Evolutionary conservation across 2,888 invertebrate species (phyloP), one percentile per base, ranked within the genome.

Genomic region (Coronaproctus castanopsis): DNA sequence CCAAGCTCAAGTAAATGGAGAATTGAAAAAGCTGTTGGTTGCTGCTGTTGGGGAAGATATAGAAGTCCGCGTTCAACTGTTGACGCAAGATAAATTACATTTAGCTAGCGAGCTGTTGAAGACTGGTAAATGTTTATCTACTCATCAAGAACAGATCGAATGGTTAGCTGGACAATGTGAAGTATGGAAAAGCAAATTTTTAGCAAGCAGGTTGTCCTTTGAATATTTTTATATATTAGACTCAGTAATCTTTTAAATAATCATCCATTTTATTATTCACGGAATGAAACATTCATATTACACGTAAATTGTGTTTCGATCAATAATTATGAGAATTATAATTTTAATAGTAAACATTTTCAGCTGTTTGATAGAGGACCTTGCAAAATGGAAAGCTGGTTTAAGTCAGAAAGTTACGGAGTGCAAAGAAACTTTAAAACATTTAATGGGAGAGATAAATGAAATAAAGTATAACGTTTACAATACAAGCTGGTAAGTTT

Each of bases 21-120:
- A 95, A 72, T 74, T 95, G 58, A 95, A 95, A 71, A 89, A 87
- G 67, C 78, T 95, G 71, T 72, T 95, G 59, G 91, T 96, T 3
- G 93, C 95, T 8, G 91, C 93, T 18, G 87, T 96, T 66, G 95
- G 93, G 5, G 95, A 93, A 72, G 95, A 95, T 73, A 76, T 95
- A 58, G 85, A 93, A 72, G 83, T 81, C 1, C 81, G 85, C 69
- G 90, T 96, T 2, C 90, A 93, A 69, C 81, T 87, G 61, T 75
- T 96, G 24, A 91, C 90, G 18, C 88, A 92, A 74, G 93, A 95
- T 70, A 92, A 93, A 71, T 78, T 91, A 60, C 85, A 89, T 67
- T 74, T 95, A 65, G 88, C 92, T 0, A 75, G 83, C 68, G 90
- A 91, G 55, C 74, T 95, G 54, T 75, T 90, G 5, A 87, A 83